Base-by-base conservation (phyloP, 2,888 invertebrate species). In the Zygothrica quintamaculata region DNA sequence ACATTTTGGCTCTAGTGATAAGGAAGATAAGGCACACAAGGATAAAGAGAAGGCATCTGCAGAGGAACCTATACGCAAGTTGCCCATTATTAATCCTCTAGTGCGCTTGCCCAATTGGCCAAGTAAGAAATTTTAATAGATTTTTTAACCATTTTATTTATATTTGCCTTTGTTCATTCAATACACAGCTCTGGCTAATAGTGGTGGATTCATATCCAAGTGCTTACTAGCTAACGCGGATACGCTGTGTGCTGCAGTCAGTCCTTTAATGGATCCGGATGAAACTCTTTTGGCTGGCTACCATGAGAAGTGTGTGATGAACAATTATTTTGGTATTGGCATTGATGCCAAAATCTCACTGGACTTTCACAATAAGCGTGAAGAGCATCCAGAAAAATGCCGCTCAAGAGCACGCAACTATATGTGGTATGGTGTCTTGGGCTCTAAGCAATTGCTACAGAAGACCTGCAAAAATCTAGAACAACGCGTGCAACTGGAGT, bases 251-350 rank as follows among this genome's bases (percentile, higher is more conserved):
- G 98, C 98, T 0, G 97, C 98, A 0, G 98, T 97, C n/a, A 97
- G 97, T 64, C 98, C 98, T 0, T 92, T 98, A 8, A 97, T 98
- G 95, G 98, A 98, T 89, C 96, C 96, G 0, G 97, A 97, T 87
- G 96, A 97, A 87, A 96, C 96, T 0, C 92, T 96, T 1, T 92
- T 96, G 88, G 97, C 97, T 92, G 97, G 97, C 0, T 96, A 95
- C 90, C 96, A 96, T 84, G 99, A 99, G 91, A 95, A 96, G 76
- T 97, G 97, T 86, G 98, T 98, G 1, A 99, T 99, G 99, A 99
- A 99, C 91, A 99, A 99, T 90, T 99, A 99, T 90, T 99, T 99
- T 89, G 99, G 99, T 0, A 99, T 99, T 86, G 99, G 99, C 0
- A 96, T 99, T 67, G 99, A 99, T 92, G 99, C 99, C 0, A 99